Evolutionary conservation across 2,888 invertebrate genomes (phyloP).

Genomic region (Creontiades dilutus): DNA sequence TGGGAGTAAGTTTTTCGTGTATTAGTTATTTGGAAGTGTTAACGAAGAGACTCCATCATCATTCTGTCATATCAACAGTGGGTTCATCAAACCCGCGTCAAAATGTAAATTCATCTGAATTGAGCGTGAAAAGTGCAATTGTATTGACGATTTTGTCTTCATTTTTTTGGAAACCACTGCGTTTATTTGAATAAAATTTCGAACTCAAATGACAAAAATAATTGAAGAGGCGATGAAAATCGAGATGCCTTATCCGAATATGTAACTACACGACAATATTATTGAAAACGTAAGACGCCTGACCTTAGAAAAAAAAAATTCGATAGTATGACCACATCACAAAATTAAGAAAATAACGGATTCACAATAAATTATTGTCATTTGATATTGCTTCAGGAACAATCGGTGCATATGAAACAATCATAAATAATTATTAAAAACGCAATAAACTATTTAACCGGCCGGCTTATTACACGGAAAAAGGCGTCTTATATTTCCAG

Average conservation of each 20-base stretch:
- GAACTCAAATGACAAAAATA: background rate
- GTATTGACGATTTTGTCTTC: background rate
- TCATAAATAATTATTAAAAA: background rate
- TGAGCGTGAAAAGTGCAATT: background rate
- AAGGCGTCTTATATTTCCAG: constrained; percentile 20
- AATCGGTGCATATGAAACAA: background rate
- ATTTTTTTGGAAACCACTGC: constrained; percentile 54
- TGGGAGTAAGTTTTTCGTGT: background rate
- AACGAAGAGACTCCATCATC: no score
- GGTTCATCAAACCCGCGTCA: no score
- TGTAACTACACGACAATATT: background rate
- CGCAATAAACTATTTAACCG: background rate
- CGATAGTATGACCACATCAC: background rate
- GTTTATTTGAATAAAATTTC: background rate
- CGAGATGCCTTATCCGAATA: background rate
- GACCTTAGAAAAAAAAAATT: background rate
- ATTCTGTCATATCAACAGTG: no score
- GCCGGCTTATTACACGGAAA: background rate
- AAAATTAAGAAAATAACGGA: background rate
- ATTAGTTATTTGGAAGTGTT: background rate
- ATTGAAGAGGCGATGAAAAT: constrained; percentile 9
- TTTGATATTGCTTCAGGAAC: constrained; percentile 44
- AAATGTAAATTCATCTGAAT: no score
- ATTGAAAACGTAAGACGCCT: constrained; percentile 30
- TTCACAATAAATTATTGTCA: constrained; percentile 55